A percentile compares a stretch with the other conserved stretches of the same genome.
Evolutionary conservation across 2,888 invertebrate genomes (phyloP).

Genomic region (Agriopis leucophaearia): DNA sequence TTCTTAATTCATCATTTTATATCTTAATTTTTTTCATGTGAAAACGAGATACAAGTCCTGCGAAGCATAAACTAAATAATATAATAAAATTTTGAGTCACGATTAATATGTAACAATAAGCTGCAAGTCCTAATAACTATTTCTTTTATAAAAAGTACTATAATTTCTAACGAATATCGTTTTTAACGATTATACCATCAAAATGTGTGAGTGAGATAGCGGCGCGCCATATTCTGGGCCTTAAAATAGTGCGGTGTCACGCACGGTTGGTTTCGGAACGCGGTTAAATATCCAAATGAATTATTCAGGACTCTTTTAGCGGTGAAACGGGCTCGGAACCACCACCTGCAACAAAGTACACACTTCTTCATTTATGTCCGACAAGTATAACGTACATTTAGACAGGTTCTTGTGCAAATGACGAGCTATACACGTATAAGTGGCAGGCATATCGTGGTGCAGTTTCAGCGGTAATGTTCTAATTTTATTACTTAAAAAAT

Average conservation of each 20-base stretch:
- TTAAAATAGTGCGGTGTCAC: conserved; percentile 53
- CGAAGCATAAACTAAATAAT: no score
- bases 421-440: conserved; percentile 55
- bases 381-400: conserved; percentile 62
- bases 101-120: no score
- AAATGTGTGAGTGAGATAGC: conserved; percentile 1
- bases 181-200: no score
- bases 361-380: conserved; percentile 72
- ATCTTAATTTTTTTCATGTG: no score
- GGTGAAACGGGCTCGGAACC: conserved; percentile 61
- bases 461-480: conserved; percentile 12
- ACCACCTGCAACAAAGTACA: conserved; percentile 83
- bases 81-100: no score
- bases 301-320: conserved; percentile 82
- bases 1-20: no score
- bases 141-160: no score
- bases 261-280: conserved; percentile 63
- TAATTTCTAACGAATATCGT: no score
- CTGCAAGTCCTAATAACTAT: no score
- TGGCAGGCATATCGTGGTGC: conserved; percentile 32
- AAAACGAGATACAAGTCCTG: no score
- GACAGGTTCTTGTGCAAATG: conserved; percentile 60
- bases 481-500: conserved; percentile 12
- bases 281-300: conserved; percentile 81
- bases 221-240: conserved; percentile 5